phyloP scores from a whole-genome alignment of 1,140 invertebrate species.

The Neodiprion lecontei region DNA sequence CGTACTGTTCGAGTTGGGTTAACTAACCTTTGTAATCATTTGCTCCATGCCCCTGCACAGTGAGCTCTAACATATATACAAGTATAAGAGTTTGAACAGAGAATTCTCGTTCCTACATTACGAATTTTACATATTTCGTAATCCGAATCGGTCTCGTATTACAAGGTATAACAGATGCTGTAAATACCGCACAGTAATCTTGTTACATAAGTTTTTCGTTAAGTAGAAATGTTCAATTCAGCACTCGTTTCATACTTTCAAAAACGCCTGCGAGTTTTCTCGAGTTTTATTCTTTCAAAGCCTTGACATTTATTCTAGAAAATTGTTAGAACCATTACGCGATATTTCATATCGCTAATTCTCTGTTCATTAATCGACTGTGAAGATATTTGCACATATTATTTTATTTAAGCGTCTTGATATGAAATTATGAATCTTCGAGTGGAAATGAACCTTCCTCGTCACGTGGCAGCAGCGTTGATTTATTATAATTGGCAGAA shows the following conservation, averaged over 20 bases:
- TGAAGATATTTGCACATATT: too few species aligned
- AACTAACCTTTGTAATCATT: constrained; percentile 53
- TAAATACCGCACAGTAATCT: not conserved
- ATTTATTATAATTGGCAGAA: constrained; percentile 13
- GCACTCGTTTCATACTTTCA: too few species aligned
- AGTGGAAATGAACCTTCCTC: not conserved
- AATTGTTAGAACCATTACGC: too few species aligned
- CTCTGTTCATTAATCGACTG: too few species aligned
- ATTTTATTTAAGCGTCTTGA: too few species aligned
- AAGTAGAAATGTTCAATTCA: too few species aligned
- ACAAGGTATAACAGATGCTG: not conserved
- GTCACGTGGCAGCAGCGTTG: not conserved
- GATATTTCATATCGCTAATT: too few species aligned
- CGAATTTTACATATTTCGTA: constrained; percentile 21
- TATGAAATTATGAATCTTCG: not conserved
- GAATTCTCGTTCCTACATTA: constrained; percentile 30
- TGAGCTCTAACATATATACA: constrained; percentile 48
- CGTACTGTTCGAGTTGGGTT: not conserved
- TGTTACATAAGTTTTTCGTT: constrained; percentile 18
- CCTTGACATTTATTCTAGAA: too few species aligned
- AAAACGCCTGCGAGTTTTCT: too few species aligned
- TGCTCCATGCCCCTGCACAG: constrained; percentile 50
- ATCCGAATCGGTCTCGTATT: constrained; percentile 9
- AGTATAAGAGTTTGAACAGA: constrained; percentile 40
- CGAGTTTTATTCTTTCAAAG: too few species aligned